Evolutionary conservation across 2,888 invertebrate species (phyloP).

Genomic region (Amphiduros pacificus): DNA sequence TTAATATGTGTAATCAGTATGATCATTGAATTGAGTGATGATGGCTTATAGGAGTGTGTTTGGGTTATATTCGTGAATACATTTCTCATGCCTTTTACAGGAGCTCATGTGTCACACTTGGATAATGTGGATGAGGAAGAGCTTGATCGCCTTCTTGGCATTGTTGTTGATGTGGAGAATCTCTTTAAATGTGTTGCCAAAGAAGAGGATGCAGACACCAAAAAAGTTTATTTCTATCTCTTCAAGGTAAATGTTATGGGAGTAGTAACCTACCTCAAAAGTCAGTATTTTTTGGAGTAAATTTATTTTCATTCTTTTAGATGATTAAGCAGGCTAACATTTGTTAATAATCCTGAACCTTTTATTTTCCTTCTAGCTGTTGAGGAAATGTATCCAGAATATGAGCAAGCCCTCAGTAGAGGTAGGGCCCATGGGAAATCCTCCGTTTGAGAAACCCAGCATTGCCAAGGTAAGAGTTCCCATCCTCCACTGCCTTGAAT

Average conservation of each 20-base stretch:
- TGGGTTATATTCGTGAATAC: too few relatives aligned
- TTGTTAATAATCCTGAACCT: too few relatives aligned
- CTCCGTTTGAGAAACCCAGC: constrained; percentile 90
- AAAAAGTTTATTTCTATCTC: constrained; percentile 84
- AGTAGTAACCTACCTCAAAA: too few relatives aligned
- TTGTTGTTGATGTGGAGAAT: constrained; percentile 93
- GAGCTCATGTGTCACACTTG: constrained; percentile 81
- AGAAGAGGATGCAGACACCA: constrained; percentile 89
- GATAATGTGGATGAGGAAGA: constrained; percentile 77
- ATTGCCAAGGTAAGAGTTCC: constrained; percentile 64
- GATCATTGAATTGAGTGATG: too few relatives aligned
- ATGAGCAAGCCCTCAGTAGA: constrained; percentile 80
- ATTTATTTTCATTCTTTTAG: too few relatives aligned
- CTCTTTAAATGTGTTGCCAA: constrained; percentile 89
- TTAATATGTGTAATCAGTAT: too few relatives aligned
- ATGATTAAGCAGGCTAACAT: too few relatives aligned
- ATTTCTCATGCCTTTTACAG: too few relatives aligned
- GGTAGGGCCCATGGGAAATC: constrained; percentile 84
- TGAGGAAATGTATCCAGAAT: constrained; percentile 83
- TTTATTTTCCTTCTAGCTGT: constrained; percentile 65
- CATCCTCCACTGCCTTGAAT: too few relatives aligned
- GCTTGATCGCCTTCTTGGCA: constrained; percentile 81
- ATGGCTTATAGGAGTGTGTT: too few relatives aligned
- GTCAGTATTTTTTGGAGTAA: too few relatives aligned
- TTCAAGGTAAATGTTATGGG: constrained; percentile 79